A percentile compares a stretch with the other conserved stretches of the same genome.
Evolutionary conservation across 2,797 vertebrate genomes (phyloP).

Genomic region (Esox lucius): DNA sequence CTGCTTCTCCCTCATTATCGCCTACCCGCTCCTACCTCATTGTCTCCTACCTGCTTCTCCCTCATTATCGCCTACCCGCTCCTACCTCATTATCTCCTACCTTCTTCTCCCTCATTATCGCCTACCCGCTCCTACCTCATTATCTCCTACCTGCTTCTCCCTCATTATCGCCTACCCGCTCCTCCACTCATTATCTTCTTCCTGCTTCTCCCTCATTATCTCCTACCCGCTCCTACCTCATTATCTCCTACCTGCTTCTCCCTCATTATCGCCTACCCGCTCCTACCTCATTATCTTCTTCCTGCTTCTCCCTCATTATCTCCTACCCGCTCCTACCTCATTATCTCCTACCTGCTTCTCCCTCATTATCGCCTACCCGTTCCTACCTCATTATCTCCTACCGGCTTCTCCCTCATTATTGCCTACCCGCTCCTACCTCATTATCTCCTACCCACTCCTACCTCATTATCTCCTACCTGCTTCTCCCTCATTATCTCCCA

Average conservation of each 20-base stretch:
- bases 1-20: too few relatives aligned
- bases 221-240: not conserved
- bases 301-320: not conserved
- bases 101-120: not conserved
- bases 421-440: not conserved
- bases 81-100: not conserved
- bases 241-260: not conserved
- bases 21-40: not conserved
- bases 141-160: not conserved
- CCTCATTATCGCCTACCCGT: not conserved
- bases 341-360: not conserved
- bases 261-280: too few relatives aligned
- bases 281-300: not conserved
- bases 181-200: not conserved
- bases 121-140: not conserved
- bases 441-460: not conserved
- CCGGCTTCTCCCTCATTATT: not conserved
- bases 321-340: not conserved
- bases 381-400: not conserved
- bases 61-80: too few relatives aligned
- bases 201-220: not conserved
- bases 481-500: not conserved
- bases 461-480: not conserved
- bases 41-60: not conserved
- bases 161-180: not conserved